phyloP scores from a whole-genome alignment of 1,140 invertebrate genomes.

The Nixonia krombeini region DNA sequence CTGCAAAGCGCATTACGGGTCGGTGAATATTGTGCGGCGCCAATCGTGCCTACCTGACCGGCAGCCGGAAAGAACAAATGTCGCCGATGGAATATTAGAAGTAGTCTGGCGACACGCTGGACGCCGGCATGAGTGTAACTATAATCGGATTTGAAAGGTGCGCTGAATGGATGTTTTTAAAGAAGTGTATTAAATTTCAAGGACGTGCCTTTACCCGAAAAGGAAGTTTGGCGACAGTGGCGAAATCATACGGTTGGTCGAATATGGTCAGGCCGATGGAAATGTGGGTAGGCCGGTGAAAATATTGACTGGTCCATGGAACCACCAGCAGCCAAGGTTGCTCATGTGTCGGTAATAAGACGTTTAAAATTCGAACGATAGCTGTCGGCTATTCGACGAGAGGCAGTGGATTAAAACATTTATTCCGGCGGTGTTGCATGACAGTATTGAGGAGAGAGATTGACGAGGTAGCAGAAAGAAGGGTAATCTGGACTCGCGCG shows the following conservation, averaged over 20 bases:
- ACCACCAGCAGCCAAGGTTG: too few relatives aligned
- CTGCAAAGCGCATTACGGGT: constrained; percentile 58
- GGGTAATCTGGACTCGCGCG: constrained; percentile 49
- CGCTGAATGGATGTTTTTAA: neutral
- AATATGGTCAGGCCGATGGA: too few relatives aligned
- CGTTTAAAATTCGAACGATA: neutral
- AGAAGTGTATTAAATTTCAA: neutral
- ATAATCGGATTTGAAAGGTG: constrained; percentile 2
- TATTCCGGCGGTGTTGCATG: constrained; percentile 24
- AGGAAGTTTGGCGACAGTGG: too few relatives aligned
- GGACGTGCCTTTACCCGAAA: too few relatives aligned
- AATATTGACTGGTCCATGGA: too few relatives aligned
- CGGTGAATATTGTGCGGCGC: constrained; percentile 39
- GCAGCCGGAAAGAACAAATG: constrained; percentile 12
- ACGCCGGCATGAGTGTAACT: neutral
- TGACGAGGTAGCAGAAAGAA: constrained; percentile 50
- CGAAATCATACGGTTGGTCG: too few relatives aligned
- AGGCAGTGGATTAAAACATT: constrained; percentile 24
- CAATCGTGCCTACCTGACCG: constrained; percentile 15
- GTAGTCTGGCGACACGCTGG: neutral
- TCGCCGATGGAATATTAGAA: neutral
- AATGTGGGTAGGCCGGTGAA: too few relatives aligned
- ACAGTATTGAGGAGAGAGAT: constrained; percentile 48
- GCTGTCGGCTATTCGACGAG: neutral
- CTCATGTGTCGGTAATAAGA: too few relatives aligned